Base-by-base conservation (phyloP, 2,113 vertebrate genomes). In the Macquaria australasica region DNA sequence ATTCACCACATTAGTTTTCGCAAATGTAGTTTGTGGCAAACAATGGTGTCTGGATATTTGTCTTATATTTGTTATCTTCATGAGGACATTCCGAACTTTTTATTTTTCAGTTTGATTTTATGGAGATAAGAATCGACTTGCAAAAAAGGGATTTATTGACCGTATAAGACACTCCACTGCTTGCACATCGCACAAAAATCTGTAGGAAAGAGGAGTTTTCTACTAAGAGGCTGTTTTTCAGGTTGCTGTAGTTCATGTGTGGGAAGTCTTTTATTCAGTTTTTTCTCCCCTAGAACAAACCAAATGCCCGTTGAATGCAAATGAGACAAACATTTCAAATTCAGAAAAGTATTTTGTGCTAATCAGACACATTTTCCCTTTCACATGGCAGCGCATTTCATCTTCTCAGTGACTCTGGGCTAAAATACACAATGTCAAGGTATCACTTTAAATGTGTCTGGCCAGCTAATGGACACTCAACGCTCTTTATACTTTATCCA, bases 391-490 rank as follows among this genome's bases (percentile, higher is more conserved):
- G 71, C 75, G 82, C 78, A 87, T 89, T 89, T 89, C 86, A 87
- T 93, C 87, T 87, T 90, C 91, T 94, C 89, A 90, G 72, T 91
- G 74, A 87, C 88, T 82, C 86, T 37, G 70, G 43, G 82, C 84
- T 79, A 50, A 87, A 89, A 87, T 69, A 72, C 87, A 92, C 88
- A 88, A 88, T 91, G 91, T 90, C 82, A 79, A 84, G 86, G 91
- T 91, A 88, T 93, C 86, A 79, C 84, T 92, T 91, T 92, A 91
- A 91, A 94, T 82, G 84, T 80, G 84, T 89, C 91, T 91, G 83
- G 86, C 86, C 69, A 45, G 90, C 93, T 95, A 95, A 95, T 95
- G 94, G 94, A 93, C 92, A 87, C 92, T 92, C 92, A 93, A 92
- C 83, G 5, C 77, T 92, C 89, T 91, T 94, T 87, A 91, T 90